phyloP scores from a whole-genome alignment of 2,113 vertebrate species.

The Peromyscus leucopus region DNA sequence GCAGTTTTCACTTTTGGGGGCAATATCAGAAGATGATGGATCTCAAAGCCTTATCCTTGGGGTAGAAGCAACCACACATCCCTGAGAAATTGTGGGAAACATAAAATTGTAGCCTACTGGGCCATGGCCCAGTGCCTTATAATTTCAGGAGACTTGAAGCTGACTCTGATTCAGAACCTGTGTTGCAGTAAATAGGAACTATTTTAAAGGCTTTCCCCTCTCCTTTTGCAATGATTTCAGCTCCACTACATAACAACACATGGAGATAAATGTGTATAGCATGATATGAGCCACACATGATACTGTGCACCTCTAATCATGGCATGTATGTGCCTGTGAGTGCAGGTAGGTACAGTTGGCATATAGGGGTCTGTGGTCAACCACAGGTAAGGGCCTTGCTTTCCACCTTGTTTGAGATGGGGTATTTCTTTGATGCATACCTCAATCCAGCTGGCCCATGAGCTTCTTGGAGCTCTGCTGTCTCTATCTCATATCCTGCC shows the following conservation, averaged over 20 bases:
- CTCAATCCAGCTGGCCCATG: background rate
- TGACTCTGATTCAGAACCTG: background rate
- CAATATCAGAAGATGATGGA: background rate
- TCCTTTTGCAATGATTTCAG: background rate
- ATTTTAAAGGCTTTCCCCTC: background rate
- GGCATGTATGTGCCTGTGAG: background rate
- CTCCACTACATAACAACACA: background rate
- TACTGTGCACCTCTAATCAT: background rate
- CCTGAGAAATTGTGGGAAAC: background rate
- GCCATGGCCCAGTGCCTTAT: background rate
- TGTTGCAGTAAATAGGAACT: background rate
- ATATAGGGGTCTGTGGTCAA: background rate
- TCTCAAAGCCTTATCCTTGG: background rate
- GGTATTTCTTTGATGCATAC: no score
- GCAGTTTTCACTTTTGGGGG: background rate
- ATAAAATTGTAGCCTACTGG: background rate
- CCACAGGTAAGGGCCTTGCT: background rate
- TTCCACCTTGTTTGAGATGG: background rate
- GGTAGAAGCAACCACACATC: background rate
- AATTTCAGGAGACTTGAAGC: background rate
- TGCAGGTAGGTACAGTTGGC: background rate
- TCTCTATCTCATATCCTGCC: background rate
- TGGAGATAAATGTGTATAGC: background rate
- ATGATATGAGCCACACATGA: background rate
- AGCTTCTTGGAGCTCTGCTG: background rate